phyloP scores from a whole-genome alignment of 2,888 invertebrate species.

The Morpho helenor region DNA sequence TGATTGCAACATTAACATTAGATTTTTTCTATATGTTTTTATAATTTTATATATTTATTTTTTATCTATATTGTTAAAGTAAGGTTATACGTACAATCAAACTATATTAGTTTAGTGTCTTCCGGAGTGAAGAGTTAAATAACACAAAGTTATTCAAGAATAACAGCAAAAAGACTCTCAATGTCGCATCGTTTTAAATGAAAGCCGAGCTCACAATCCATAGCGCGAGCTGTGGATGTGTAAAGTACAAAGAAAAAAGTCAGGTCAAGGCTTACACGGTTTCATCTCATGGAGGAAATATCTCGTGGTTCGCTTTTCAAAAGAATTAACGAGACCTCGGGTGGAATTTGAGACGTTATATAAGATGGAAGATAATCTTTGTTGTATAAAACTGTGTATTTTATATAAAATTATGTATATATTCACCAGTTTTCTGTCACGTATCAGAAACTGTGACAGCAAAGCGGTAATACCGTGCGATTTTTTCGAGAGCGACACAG shows the following conservation, averaged over 20 bases:
- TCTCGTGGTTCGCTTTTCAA: conserved; percentile 16
- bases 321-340: conserved; percentile 21
- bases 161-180: neutral
- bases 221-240: conserved; percentile 12
- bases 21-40: no score
- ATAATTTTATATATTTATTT: no score
- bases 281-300: conserved; percentile 22
- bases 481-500: no score
- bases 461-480: no score
- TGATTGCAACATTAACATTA: no score
- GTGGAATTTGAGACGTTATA: conserved; percentile 16
- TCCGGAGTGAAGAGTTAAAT: no score
- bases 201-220: conserved; percentile 15
- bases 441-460: no score
- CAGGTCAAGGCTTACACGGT: conserved; percentile 22
- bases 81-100: no score
- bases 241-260: conserved; percentile 20
- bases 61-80: no score
- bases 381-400: neutral
- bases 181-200: conserved; percentile 9
- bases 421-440: no score
- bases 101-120: no score
- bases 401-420: no score
- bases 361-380: conserved; percentile 6
- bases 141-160: neutral